A percentile compares a stretch with the other conserved stretches of the same genome.
Conservation (phyloP, 2,888 invertebrate species). For the Acrobasis consociella region DNA sequence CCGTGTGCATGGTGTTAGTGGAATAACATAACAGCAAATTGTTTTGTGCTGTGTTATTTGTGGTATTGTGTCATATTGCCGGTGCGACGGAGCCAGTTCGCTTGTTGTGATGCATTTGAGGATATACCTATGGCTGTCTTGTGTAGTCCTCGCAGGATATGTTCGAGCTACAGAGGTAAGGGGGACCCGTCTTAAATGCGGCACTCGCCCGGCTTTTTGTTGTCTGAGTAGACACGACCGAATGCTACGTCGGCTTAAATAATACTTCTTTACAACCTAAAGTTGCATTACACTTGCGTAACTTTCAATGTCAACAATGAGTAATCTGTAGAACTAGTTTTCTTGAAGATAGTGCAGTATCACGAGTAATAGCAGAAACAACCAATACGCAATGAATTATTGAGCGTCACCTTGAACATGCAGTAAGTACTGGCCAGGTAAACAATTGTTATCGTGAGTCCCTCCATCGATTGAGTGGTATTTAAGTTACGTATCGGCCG, state of each 20-base stretch:
- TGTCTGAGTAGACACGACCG: slow-evolving; percentile 44
- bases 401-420: slow-evolving; percentile 66
- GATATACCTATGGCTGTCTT: slow-evolving; percentile 88
- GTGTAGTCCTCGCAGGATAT: slow-evolving; percentile 88
- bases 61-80: slow-evolving; percentile 69
- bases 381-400: slow-evolving; percentile 25
- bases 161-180: slow-evolving; percentile 90
- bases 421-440: slow-evolving; percentile 65
- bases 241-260: slow-evolving; percentile 32
- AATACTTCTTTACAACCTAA: slow-evolving; percentile 38
- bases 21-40: slow-evolving; percentile 76
- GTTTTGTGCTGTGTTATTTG: slow-evolving; percentile 75
- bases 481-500: slow-evolving; percentile 51
- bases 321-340: slow-evolving; percentile 38
- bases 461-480: slow-evolving; percentile 62
- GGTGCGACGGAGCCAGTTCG: slow-evolving; percentile 67
- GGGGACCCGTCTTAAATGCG: slow-evolving; percentile 76
- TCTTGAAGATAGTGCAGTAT: slow-evolving; percentile 14
- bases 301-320: slow-evolving; percentile 78
- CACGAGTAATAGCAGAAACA: slow-evolving; percentile 6
- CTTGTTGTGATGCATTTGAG: slow-evolving; percentile 89
- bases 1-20: slow-evolving; percentile 78
- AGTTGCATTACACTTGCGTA: slow-evolving; percentile 68
- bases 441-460: slow-evolving; percentile 68
- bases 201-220: slow-evolving; percentile 76